These are phyloP conservation scores for Spilarctia lutea DNA, from an alignment of 2,888 invertebrate species.

Conservation along the genomic window DNA sequence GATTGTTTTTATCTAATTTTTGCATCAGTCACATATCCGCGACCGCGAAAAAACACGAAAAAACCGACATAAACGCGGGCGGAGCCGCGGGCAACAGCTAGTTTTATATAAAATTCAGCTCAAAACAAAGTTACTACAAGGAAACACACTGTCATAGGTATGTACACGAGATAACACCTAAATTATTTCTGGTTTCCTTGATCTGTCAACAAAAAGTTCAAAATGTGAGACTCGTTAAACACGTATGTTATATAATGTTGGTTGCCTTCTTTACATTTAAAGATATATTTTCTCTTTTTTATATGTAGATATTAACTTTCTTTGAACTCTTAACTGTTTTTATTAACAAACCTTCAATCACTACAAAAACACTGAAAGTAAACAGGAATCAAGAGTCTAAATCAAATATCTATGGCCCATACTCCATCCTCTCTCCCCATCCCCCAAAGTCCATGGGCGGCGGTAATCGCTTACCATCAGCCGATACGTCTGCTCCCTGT, in stretches of 20 bases:
- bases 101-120: neutral
- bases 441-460: too few species aligned
- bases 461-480: too few species aligned
- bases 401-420: too few species aligned
- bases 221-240: neutral
- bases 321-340: neutral
- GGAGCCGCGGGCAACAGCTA: too few species aligned
- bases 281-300: neutral
- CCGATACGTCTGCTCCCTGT: too few species aligned
- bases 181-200: conserved; percentile 4
- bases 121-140: neutral
- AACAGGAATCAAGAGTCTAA: neutral
- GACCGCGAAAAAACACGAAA: too few species aligned
- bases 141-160: neutral
- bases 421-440: too few species aligned
- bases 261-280: neutral
- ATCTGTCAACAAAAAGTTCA: conserved; percentile 1
- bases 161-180: neutral
- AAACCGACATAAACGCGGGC: too few species aligned
- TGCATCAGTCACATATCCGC: too few species aligned
- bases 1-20: too few species aligned
- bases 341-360: too few species aligned
- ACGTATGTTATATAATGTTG: neutral
- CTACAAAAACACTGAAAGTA: neutral
- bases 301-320: neutral